A percentile compares a stretch with the other conserved stretches of the same genome.
phyloP scores from a whole-genome alignment of 2,888 invertebrate genomes.

The Galerucella pusilla region DNA sequence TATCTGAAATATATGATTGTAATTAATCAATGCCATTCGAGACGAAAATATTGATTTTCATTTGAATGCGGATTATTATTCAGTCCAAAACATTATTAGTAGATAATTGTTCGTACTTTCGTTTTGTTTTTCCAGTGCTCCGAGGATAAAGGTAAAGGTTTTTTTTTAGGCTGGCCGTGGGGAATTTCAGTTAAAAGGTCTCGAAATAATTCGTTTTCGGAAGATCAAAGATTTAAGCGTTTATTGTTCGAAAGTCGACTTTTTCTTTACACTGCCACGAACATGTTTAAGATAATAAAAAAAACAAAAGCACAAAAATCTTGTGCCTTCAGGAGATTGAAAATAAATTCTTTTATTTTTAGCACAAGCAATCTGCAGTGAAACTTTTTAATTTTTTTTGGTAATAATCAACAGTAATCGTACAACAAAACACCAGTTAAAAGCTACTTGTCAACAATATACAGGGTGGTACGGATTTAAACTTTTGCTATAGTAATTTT shows the following conservation, averaged over 20 bases:
- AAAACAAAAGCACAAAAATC: background rate
- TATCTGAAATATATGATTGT: constrained; percentile 58
- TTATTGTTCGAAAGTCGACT: background rate
- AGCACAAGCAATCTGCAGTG: background rate
- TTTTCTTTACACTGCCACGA: background rate
- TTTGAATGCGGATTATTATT: background rate
- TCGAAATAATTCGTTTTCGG: constrained; percentile 1
- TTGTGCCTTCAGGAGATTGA: background rate
- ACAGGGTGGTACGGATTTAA: too few relatives aligned
- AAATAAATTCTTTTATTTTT: background rate
- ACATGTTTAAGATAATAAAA: background rate
- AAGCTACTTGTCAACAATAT: too few relatives aligned
- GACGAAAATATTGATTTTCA: background rate
- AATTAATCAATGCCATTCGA: background rate
- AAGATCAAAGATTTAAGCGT: background rate
- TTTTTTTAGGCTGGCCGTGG: background rate
- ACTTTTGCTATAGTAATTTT: too few relatives aligned
- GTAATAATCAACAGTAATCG: too few relatives aligned
- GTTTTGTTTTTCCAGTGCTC: background rate
- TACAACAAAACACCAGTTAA: too few relatives aligned
- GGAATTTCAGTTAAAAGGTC: background rate
- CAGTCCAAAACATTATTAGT: background rate
- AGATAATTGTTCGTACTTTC: too few relatives aligned
- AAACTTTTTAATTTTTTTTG: background rate
- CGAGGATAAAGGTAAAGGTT: background rate